Evolutionary conservation across 1,140 invertebrate species (phyloP).

Genomic region (Hestina assimilis): DNA sequence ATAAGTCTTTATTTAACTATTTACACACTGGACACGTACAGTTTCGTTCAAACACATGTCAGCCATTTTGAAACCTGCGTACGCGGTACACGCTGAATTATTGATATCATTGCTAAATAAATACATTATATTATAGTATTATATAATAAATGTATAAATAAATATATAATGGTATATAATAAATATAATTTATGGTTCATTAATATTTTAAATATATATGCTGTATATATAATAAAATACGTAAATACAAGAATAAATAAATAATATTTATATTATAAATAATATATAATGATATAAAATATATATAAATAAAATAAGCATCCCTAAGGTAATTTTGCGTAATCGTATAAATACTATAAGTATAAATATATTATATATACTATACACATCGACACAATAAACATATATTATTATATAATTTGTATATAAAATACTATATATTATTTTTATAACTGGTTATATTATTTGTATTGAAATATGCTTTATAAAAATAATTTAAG

Average conservation of each 20-base stretch:
- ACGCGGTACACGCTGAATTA: slow-evolving; percentile 27
- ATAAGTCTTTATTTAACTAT: slow-evolving; percentile 54
- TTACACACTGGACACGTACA: slow-evolving; percentile 47
- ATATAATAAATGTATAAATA: slow-evolving; percentile 4
- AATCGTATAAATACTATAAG: neutral
- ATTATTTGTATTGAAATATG: neutral
- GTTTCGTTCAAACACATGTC: neutral
- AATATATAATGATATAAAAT: neutral
- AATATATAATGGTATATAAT: slow-evolving; percentile 4
- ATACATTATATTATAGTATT: slow-evolving; percentile 1
- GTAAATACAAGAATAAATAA: neutral
- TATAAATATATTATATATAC: neutral
- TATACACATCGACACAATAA: neutral
- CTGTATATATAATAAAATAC: neutral
- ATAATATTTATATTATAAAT: slow-evolving; percentile 12
- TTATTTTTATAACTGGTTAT: too few species aligned
- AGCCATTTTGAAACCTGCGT: slow-evolving; percentile 11
- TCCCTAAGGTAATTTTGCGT: too few species aligned
- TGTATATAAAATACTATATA: neutral
- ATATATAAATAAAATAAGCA: slow-evolving; percentile 11
- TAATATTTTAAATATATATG: neutral
- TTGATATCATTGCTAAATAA: slow-evolving; percentile 23
- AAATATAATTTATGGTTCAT: neutral
- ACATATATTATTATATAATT: neutral
- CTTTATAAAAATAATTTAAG: slow-evolving; percentile 31